A percentile compares a stretch with the other conserved stretches of the same genome.
Conservation (phyloP, 2,888 invertebrate species). For the Thyatira batis region DNA sequence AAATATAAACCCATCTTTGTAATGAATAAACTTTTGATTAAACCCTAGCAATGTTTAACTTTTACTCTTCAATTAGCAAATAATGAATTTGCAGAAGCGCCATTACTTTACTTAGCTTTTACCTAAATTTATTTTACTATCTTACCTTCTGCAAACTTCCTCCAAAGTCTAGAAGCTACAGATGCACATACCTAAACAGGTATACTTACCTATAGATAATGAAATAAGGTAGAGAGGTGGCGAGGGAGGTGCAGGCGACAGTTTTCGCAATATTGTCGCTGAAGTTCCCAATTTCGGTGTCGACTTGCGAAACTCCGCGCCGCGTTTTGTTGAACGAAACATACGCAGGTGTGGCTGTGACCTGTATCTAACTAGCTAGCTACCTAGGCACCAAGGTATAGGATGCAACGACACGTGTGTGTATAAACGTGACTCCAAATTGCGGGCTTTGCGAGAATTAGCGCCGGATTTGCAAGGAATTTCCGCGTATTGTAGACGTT, state of each 20-base stretch:
- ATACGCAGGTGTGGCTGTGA: conserved; percentile 57
- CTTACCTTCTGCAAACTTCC: not conserved
- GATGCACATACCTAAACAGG: not conserved
- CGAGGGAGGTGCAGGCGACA: conserved; percentile 48
- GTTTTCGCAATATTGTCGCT: conserved; percentile 74
- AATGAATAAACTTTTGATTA: too few species aligned
- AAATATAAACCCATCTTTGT: too few species aligned
- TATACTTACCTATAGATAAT: conserved; percentile 10
- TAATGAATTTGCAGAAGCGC: too few species aligned
- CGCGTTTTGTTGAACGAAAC: conserved; percentile 47
- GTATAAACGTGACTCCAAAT: conserved; percentile 62
- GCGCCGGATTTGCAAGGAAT: conserved; percentile 65
- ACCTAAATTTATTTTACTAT: not conserved
- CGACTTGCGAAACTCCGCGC: conserved; percentile 77
- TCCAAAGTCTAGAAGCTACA: not conserved
- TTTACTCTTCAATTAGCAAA: too few species aligned
- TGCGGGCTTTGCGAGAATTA: conserved; percentile 70
- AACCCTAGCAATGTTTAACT: too few species aligned
- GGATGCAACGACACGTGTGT: conserved; percentile 20
- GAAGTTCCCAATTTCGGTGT: conserved; percentile 75
- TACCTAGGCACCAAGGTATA: conserved; percentile 26
- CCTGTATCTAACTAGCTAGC: conserved; percentile 14
- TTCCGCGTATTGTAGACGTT: conserved; percentile 30
- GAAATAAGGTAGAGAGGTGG: conserved; percentile 28
- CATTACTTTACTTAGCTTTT: too few species aligned